Base-by-base conservation (phyloP, 2,888 invertebrate species). In the Elmis aenea region DNA sequence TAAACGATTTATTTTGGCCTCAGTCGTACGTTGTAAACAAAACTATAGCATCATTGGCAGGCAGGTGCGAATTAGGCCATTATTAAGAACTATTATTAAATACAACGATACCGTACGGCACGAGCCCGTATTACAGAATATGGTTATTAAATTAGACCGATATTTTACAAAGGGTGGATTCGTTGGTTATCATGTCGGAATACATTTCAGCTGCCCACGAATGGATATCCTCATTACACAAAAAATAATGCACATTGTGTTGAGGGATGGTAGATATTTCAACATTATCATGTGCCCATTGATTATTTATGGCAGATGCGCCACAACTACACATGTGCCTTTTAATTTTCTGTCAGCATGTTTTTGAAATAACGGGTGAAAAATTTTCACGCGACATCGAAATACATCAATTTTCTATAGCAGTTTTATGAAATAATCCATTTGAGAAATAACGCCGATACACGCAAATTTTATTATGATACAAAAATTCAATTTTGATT, bases 141-240 rank as follows among this genome's bases (percentile, higher is more conserved):
- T n/a, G 34, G 33, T 38, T 43, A 44, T 40, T 41, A 46, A 46
- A 46, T 46, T 46, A 43, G 38, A 33, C 33, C 21, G 33, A 38
- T 46, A 29, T 29, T 11, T 33, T 41, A 41, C 34, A 16, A 27
- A 45, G 41, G 27, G 27, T 27, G 35, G 30, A n/a, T n/a, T n/a
- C n/a, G n/a, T n/a, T 35, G 18, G 27, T 32, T 34, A 34, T 26
- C 26, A 15, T 23, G 23, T 16, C 13, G 21, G 23, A 13, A 16
- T 3, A 21, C n/a, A 21, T 21, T 40, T 40, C 41, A 41, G 41
- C 41, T 41, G 37, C 24, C 30, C 24, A 2, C n/a, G 10, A 8
- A 12, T 14, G 20, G 13, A 24, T 6, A 23, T 25, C 13, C 9
- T 29, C 39, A 28, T 33, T 39, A 21, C 20, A 33, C 25, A 33